Percentiles rank a stretch among this genome's conserved stretches.
Evolutionary conservation across 2,888 invertebrate genomes (phyloP).

Genomic region (Cheilosia soror): DNA sequence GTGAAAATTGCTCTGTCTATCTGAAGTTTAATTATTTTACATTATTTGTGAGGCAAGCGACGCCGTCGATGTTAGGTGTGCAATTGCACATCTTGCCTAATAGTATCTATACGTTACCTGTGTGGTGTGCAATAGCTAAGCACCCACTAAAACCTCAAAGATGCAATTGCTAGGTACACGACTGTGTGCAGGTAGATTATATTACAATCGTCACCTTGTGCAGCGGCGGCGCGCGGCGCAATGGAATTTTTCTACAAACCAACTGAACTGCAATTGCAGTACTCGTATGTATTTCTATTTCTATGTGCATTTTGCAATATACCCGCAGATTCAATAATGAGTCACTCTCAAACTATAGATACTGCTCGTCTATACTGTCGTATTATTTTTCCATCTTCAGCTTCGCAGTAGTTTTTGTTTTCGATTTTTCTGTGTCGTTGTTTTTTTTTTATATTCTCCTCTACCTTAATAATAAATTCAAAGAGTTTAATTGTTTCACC

Average conservation of each 20-base stretch:
- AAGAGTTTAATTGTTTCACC: conserved; percentile 74
- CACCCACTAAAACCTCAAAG: conserved; percentile 39
- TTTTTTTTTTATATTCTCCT: not conserved
- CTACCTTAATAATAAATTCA: conserved; percentile 60
- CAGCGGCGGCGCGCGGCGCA: conserved; percentile 3
- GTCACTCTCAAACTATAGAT: conserved; percentile 18
- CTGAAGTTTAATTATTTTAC: conserved; percentile 39
- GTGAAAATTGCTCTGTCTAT: conserved; percentile 3
- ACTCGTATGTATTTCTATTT: conserved; percentile 1
- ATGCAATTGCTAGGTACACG: conserved; percentile 21
- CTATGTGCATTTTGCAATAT: conserved; percentile 41
- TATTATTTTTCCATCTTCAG: conserved; percentile 13
- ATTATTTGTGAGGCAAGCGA: conserved; percentile 28
- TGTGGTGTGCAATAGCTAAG: not conserved
- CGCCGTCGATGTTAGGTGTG: conserved; percentile 24
- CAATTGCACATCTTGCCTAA: conserved; percentile 45
- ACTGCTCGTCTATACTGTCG: too few species aligned
- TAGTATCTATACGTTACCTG: conserved; percentile 11
- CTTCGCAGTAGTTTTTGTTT: conserved; percentile 6
- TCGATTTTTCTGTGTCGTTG: not conserved
- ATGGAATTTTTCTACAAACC: conserved; percentile 1
- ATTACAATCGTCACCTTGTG: conserved; percentile 57
- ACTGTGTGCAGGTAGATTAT: not conserved
- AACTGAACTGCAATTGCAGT: not conserved
- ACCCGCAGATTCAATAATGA: conserved; percentile 23